Conservation (phyloP, 2,113 vertebrate genomes). For the Eulemur macaco region DNA sequence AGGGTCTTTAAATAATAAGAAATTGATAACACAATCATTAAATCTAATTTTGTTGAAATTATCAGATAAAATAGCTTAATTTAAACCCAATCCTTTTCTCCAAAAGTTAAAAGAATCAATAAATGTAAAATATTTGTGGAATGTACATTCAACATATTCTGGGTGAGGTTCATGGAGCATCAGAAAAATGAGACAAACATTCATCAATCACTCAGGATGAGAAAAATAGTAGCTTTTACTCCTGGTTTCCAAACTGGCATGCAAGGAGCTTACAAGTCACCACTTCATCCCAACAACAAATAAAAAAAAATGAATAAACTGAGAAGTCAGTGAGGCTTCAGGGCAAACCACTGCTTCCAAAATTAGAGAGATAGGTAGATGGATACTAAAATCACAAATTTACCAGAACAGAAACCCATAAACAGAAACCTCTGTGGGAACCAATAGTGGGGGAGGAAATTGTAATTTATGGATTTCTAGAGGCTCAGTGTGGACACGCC, state of each 20-base stretch:
- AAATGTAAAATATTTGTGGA: background rate
- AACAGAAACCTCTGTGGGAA: background rate
- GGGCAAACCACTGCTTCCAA: accelerated
- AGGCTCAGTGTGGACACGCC: background rate
- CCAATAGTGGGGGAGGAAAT: background rate
- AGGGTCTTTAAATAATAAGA: background rate
- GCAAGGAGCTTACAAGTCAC: background rate
- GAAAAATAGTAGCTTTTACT: background rate
- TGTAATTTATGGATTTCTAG: background rate
- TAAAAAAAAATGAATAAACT: background rate
- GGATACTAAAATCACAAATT: background rate
- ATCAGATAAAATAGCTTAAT: background rate
- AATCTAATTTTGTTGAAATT: background rate
- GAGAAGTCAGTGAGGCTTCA: background rate
- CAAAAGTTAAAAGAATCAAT: background rate
- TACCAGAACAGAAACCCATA: background rate
- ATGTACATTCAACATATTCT: background rate
- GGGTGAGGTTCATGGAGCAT: background rate
- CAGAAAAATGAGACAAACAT: background rate
- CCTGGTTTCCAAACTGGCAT: background rate
- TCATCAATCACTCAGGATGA: background rate
- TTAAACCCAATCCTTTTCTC: background rate
- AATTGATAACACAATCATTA: background rate
- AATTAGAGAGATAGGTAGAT: background rate
- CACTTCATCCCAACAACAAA: background rate